These are phyloP conservation scores for Ophion costatus DNA, from an alignment of 2,888 invertebrate genomes.

Conservation along the genomic window DNA sequence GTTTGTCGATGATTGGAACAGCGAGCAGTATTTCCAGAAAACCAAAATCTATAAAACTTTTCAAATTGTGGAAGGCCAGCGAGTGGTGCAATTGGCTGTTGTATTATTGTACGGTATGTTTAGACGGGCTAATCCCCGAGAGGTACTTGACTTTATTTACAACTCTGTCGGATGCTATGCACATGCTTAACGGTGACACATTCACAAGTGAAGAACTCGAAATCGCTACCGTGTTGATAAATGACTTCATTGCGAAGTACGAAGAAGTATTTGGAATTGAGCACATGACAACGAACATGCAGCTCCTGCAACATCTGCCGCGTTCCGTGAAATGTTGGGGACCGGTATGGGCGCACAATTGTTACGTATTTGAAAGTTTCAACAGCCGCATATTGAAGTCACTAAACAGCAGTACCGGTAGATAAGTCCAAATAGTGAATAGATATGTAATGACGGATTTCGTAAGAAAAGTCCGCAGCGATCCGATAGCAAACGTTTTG, in stretches of 20 bases:
- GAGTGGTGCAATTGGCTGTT: slow-evolving; percentile 53
- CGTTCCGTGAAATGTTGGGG: slow-evolving; percentile 50
- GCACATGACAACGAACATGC: slow-evolving; percentile 50
- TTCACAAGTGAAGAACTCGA: slow-evolving; percentile 25
- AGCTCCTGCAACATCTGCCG: slow-evolving; percentile 42
- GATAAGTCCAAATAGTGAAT: slow-evolving; percentile 45
- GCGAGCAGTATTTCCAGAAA: slow-evolving; percentile 25
- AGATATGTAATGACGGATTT: slow-evolving; percentile 49
- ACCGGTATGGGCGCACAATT: slow-evolving; percentile 51
- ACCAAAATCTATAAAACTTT: neutral
- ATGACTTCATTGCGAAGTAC: slow-evolving; percentile 35
- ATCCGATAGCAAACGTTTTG: slow-evolving; percentile 37
- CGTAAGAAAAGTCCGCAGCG: slow-evolving; percentile 25
- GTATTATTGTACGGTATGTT: slow-evolving; percentile 36
- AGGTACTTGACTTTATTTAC: slow-evolving; percentile 26
- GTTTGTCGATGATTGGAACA: neutral
- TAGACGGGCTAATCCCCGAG: slow-evolving; percentile 25
- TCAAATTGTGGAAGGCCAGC: slow-evolving; percentile 47
- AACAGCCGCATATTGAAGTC: slow-evolving; percentile 44
- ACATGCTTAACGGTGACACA: slow-evolving; percentile 47
- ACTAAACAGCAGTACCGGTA: slow-evolving; percentile 51
- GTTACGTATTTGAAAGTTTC: slow-evolving; percentile 49
- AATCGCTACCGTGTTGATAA: slow-evolving; percentile 34
- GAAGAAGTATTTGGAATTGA: slow-evolving; percentile 44
- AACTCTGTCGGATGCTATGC: slow-evolving; percentile 34